Base-by-base conservation (phyloP, 2,888 invertebrate genomes). In the Nasonovia ribisnigri region DNA sequence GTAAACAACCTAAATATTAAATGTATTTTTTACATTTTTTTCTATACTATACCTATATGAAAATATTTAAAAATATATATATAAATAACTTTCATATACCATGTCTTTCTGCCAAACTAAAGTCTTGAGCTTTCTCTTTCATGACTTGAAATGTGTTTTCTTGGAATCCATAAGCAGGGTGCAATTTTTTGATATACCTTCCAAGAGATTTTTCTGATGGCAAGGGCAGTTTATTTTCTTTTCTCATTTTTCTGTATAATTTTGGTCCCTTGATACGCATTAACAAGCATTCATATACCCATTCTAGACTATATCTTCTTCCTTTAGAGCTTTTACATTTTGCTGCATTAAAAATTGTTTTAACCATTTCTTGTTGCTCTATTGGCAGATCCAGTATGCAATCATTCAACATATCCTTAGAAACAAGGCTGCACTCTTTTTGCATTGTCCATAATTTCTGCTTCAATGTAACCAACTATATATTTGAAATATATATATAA, bases 131-230 rank as follows among this genome's bases (percentile, higher is more conserved):
- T 77, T 77, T 77, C 16, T 77, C 77, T 16, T 77, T 77, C 77
- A 36, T 77, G 16, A 77, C n/a, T n/a, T 77, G 77, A 77, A 77
- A 77, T n/a, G 77, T 77, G n/a, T 77, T 77, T 77, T 77, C 77
- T 77, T 77, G 77, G 36, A 77, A 77, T 77, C 77, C 77, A 77
- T 77, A 77, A 77, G 77, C 16, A n/a, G 77, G 36, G n/a, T n/a
- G 77, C n/a, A 77, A 77, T 77, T 77, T 77, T 77, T 77, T 77
- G 4, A 77, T 77, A 36, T 77, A 77, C 16, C 77, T 77, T 36
- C 77, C 77, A n/a, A 77, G n/a, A n/a, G n/a, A n/a, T n/a, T n/a
- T n/a, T n/a, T n/a, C n/a, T n/a, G n/a, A n/a, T n/a, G n/a, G n/a
- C n/a, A n/a, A n/a, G n/a, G n/a, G n/a, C n/a, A n/a, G 36, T 77